Evolutionary conservation across 2,888 invertebrate species (phyloP), one percentile per base, ranked within the genome.

Genomic region (Clusia tigrina): DNA sequence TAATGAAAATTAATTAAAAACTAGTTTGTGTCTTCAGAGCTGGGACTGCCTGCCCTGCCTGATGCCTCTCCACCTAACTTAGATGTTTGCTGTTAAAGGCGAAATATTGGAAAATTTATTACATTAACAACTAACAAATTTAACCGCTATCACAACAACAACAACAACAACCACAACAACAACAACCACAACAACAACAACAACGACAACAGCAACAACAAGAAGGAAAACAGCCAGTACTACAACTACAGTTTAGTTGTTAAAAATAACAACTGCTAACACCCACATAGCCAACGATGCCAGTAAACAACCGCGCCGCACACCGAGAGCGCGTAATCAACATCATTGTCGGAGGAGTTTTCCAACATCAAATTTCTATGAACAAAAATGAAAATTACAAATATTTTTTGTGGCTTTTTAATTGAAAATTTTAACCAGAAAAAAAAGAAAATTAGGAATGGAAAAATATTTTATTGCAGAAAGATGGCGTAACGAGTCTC

Each of bases 301-400:
- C 32, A 32, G 32, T 15, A 15, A 42, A n/a, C 42, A 42, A 42
- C 42, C 42, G 42, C 12, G 12, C 6, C 12, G 32, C 6, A 42
- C 42, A 42, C 5, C 5, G 32, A 5, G 32, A 9, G 5, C n/a
- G 9, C 42, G 42, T n/a, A 42, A n/a, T 42, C 32, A 12, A 12
- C n/a, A n/a, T n/a, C n/a, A n/a, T 32, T 32, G 32, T 42, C 9
- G 15, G 48, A 20, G 48, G 48, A 48, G 48, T 48, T 48, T 48
- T 18, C 20, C 20, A 5, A 5, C 5, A 12, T 12, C 32, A 32
- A 32, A 32, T 32, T 6, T 32, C 12, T n/a, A 5, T 48, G 22
- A 2, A 3, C 20, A 20, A 48, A 5, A 48, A 48, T 22, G 22
- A 42, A 42, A 42, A n/a, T 15, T 6, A n/a, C 3, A 42, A 6